Base-by-base conservation (phyloP, 2,113 vertebrate species). In the Genyomyrus donnyi region DNA sequence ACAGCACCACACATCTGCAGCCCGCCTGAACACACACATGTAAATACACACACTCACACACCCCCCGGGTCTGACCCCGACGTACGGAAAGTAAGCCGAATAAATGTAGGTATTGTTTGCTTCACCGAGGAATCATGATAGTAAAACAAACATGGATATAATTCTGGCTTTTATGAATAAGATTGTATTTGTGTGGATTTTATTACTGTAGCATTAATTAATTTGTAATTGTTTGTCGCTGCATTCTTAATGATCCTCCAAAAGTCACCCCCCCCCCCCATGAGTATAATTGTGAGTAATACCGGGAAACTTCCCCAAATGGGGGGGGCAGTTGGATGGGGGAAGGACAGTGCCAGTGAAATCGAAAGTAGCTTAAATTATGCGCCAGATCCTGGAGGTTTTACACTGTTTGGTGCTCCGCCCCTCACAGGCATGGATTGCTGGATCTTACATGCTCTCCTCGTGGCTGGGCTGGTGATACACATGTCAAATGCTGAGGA, bases 351-450 rank as follows among this genome's bases (percentile, higher is more conserved):
- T 53, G 52, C 15, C 52, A 53, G 3, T 56, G 53, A 56, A 56
- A 21, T 1, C 5, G 1, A 56, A 56, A 62, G 21, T 9, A 2
- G 58, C 58, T 8, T 7, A 4, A 52, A 17, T 4, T 15, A 5
- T 53, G 17, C 0, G 1, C 52, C 0, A 0, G 52, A 0, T 19
- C 50, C 50, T 52, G 3, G 50, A 0, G 39, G 0, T 0, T 42
- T 42, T 42, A 42, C 39, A 42, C 3, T 42, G 3, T 42, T 42
- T 42, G 39, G 39, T 42, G 39, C 39, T 42, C 39, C 0, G 39
- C 39, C 39, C 39, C 39, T 42, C 39, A 42, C 3, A 42, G 39
- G 39, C 3, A 42, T 42, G 39, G 39, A 42, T 42, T 42, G 3
- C 39, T 4, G 39, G 39, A 42, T 42, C 39, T 42, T 42, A 42